Conservation (phyloP, 2,888 invertebrate species). For the Ormia ochracea region DNA sequence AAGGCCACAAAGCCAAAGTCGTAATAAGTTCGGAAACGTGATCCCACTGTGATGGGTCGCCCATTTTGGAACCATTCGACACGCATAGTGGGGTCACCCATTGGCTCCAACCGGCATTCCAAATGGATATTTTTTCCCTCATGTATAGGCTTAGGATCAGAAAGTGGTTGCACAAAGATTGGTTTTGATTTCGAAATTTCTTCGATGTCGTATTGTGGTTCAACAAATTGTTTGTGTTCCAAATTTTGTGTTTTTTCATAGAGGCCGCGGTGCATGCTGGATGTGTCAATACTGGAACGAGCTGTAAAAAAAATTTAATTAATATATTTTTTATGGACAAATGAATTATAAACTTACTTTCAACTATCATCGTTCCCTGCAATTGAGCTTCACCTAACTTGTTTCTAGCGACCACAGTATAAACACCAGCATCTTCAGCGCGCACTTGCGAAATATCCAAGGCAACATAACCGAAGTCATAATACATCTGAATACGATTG, state of each 20-base stretch:
- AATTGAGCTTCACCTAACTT: constrained; percentile 91
- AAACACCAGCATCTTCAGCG: constrained; percentile 93
- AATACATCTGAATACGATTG: constrained; percentile 93
- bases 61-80: constrained; percentile 98
- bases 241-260: constrained; percentile 91
- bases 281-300: constrained; percentile 91
- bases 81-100: constrained; percentile 96
- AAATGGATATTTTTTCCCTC: constrained; percentile 94
- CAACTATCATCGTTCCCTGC: constrained; percentile 89
- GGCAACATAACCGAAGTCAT: constrained; percentile 98
- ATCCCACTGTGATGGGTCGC: constrained; percentile 90
- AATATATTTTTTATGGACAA: background rate
- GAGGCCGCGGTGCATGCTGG: constrained; percentile 91
- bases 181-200: constrained; percentile 96
- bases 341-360: constrained; percentile 93
- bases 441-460: constrained; percentile 95
- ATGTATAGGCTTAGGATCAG: constrained; percentile 88
- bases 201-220: constrained; percentile 92
- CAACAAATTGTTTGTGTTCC: constrained; percentile 90
- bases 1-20: constrained; percentile 98
- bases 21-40: constrained; percentile 94
- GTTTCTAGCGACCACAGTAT: constrained; percentile 95
- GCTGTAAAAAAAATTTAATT: constrained; percentile 78
- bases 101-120: constrained; percentile 94
- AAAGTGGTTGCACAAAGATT: constrained; percentile 92